Evolutionary conservation across 2,888 invertebrate species (phyloP).

Genomic region (Caenorhabditis sp.): DNA sequence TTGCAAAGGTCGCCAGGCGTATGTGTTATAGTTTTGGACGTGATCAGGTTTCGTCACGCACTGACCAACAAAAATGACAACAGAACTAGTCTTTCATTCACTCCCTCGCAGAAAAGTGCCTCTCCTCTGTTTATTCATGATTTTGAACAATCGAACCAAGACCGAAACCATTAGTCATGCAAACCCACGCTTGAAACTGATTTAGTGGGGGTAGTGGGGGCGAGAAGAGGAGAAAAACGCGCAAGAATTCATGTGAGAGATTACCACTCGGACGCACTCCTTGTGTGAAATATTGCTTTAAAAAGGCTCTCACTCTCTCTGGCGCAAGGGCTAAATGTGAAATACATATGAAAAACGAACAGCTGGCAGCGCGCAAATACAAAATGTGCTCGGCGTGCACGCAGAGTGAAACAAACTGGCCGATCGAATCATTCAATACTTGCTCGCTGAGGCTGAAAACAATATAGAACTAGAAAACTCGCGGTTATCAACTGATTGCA

Average conservation of each 20-base stretch:
- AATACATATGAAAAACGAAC: slow-evolving; percentile 13
- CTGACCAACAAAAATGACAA: slow-evolving; percentile 16
- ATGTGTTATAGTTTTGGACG: background rate
- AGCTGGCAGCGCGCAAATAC: slow-evolving; percentile 40
- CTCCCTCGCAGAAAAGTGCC: slow-evolving; percentile 15
- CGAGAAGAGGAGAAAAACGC: background rate
- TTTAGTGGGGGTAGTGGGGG: slow-evolving; percentile 1
- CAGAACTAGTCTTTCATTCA: slow-evolving; percentile 43
- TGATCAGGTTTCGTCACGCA: slow-evolving; percentile 39
- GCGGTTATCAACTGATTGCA: slow-evolving; percentile 2
- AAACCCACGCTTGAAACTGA: slow-evolving; percentile 2
- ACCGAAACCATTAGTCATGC: slow-evolving; percentile 33
- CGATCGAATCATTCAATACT: slow-evolving; percentile 26
- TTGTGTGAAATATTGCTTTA: slow-evolving; percentile 35
- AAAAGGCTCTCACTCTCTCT: background rate
- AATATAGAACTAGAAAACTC: background rate
- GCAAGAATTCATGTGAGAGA: slow-evolving; percentile 32
- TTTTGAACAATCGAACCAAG: slow-evolving; percentile 40
- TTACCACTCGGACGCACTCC: slow-evolving; percentile 40
- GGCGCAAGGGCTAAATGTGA: slow-evolving; percentile 14
- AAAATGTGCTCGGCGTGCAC: slow-evolving; percentile 8
- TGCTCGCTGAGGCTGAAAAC: slow-evolving; percentile 8
- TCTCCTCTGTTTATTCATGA: slow-evolving; percentile 47
- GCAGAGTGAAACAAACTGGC: background rate
- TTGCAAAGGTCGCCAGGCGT: slow-evolving; percentile 5